Evolutionary conservation across 2,113 vertebrate genomes (phyloP).

Genomic region (Siphamia tubifer): DNA sequence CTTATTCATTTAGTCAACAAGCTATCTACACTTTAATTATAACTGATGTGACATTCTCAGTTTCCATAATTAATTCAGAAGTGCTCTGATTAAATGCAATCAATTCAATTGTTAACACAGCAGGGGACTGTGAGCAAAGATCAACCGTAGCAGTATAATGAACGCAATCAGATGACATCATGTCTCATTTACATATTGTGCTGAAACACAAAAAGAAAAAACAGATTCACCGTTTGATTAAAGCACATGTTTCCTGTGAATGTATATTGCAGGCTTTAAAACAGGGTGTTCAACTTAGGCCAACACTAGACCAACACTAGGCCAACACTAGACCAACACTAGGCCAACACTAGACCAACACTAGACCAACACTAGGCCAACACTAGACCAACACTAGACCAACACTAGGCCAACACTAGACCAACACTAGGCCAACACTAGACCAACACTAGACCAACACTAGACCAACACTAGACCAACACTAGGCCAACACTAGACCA

Average conservation of each 20-base stretch:
- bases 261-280: neutral
- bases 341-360: no score
- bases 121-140: constrained; percentile 59
- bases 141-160: constrained; percentile 64
- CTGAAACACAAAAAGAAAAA: constrained; percentile 26
- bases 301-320: no score
- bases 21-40: constrained; percentile 60
- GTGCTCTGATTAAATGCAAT: constrained; percentile 75
- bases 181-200: constrained; percentile 51
- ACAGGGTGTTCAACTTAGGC: no score
- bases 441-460: no score
- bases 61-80: constrained; percentile 73
- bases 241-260: constrained; percentile 11
- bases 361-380: no score
- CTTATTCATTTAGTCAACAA: constrained; percentile 61
- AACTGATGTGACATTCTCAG: constrained; percentile 66
- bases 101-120: constrained; percentile 70
- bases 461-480: no score
- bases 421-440: no score
- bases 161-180: constrained; percentile 69
- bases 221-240: no score
- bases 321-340: no score
- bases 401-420: no score
- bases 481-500: no score
- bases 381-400: no score